These are phyloP conservation scores for Heliothis virescens DNA, from an alignment of 1,140 invertebrate species.

Conservation along the genomic window DNA sequence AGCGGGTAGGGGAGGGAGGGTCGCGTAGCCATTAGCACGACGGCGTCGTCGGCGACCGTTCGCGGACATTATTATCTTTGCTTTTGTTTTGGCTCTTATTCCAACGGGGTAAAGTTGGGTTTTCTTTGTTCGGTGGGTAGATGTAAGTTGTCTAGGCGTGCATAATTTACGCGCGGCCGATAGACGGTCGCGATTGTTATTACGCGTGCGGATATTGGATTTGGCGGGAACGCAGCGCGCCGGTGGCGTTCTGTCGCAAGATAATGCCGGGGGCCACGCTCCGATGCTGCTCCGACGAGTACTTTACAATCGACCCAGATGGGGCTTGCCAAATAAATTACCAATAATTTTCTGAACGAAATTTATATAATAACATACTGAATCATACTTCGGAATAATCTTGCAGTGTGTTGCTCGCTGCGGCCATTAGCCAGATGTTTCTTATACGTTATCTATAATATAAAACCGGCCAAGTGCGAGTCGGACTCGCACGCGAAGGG, in stretches of 20 bases:
- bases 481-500: no score
- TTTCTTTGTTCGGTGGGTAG: slow-evolving; percentile 50
- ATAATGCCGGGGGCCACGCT: slow-evolving; percentile 63
- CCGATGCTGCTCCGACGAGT: slow-evolving; percentile 28
- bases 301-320: slow-evolving; percentile 47
- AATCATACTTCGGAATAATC: slow-evolving; percentile 19
- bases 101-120: slow-evolving; percentile 43
- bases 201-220: slow-evolving; percentile 80
- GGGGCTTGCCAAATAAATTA: slow-evolving; percentile 41
- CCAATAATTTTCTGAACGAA: slow-evolving; percentile 41
- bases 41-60: slow-evolving; percentile 67
- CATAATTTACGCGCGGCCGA: slow-evolving; percentile 84
- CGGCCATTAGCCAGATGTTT: slow-evolving; percentile 40
- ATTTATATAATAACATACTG: slow-evolving; percentile 20
- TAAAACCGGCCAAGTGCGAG: no score
- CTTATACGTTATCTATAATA: slow-evolving; percentile 16
- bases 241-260: slow-evolving; percentile 65
- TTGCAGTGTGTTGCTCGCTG: slow-evolving; percentile 17
- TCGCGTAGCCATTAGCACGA: slow-evolving; percentile 75
- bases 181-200: slow-evolving; percentile 82
- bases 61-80: slow-evolving; percentile 54
- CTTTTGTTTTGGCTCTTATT: slow-evolving; percentile 47
- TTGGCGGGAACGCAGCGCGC: slow-evolving; percentile 63
- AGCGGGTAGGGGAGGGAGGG: slow-evolving; percentile 61
- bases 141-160: slow-evolving; percentile 59